Evolutionary conservation across 2,113 vertebrate species (phyloP).

Genomic region (Tyto alba): DNA sequence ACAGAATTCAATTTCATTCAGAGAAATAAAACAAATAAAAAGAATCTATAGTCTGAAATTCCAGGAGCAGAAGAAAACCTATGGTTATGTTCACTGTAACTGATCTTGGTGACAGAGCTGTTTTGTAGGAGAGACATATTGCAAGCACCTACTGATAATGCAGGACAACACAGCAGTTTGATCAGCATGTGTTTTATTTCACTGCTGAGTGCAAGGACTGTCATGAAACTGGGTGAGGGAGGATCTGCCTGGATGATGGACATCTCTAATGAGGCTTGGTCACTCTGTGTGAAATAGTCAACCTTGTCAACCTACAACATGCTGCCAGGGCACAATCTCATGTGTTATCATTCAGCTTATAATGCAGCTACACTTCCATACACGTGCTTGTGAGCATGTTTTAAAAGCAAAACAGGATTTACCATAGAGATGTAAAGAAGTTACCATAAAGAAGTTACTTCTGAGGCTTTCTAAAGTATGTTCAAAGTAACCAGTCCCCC

Average conservation of each 20-base stretch:
- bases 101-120: neutral
- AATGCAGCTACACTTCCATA: neutral
- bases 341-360: conserved; percentile 13
- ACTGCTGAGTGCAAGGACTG: neutral
- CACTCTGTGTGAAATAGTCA: neutral
- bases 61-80: neutral
- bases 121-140: neutral
- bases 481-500: conserved; percentile 34
- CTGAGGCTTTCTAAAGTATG: conserved; percentile 22
- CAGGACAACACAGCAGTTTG: neutral
- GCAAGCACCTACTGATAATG: neutral
- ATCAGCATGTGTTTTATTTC: neutral
- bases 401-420: conserved; percentile 23
- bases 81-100: fast-evolving
- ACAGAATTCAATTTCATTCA: neutral
- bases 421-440: neutral
- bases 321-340: neutral
- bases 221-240: neutral
- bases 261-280: neutral
- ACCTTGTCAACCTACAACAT: neutral
- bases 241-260: neutral
- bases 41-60: neutral
- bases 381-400: neutral
- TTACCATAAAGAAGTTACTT: conserved; percentile 16
- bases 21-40: neutral